Evolutionary conservation across 2,888 invertebrate genomes (phyloP).

Genomic region (Dynastes maya): DNA sequence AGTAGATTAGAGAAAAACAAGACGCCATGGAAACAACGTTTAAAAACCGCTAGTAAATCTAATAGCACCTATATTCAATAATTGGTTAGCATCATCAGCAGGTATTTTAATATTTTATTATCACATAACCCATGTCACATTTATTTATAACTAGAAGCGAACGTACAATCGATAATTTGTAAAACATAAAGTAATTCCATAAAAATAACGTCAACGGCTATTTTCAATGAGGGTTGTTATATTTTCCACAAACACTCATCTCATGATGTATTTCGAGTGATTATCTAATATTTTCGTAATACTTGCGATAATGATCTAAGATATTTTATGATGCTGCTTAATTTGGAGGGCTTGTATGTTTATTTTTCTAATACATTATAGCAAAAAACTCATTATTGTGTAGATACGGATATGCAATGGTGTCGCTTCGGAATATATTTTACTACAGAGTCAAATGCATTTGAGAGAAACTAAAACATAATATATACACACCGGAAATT

Average conservation of each 20-base stretch:
- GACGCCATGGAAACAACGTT: neutral
- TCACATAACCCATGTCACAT: constrained; percentile 10
- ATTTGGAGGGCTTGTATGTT: neutral
- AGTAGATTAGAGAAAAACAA: neutral
- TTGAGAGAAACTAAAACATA: no score
- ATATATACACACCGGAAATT: no score
- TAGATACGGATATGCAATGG: neutral
- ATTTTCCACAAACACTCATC: neutral
- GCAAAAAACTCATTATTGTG: neutral
- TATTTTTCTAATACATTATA: constrained; percentile 4
- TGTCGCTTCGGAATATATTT: neutral
- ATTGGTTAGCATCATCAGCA: neutral
- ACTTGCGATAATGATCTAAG: constrained; percentile 8
- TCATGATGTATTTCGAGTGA: constrained; percentile 18
- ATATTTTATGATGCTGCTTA: neutral
- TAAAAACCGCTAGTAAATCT: neutral
- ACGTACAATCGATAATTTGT: neutral
- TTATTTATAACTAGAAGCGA: constrained; percentile 16
- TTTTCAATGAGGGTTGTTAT: neutral
- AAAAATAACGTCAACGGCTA: neutral
- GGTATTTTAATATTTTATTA: neutral
- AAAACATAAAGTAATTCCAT: no score
- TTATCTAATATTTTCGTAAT: constrained; percentile 20
- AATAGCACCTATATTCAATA: neutral
- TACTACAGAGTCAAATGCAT: no score